Evolutionary conservation across 2,797 vertebrate species (phyloP).

Genomic region (Eospalax fontanierii): DNA sequence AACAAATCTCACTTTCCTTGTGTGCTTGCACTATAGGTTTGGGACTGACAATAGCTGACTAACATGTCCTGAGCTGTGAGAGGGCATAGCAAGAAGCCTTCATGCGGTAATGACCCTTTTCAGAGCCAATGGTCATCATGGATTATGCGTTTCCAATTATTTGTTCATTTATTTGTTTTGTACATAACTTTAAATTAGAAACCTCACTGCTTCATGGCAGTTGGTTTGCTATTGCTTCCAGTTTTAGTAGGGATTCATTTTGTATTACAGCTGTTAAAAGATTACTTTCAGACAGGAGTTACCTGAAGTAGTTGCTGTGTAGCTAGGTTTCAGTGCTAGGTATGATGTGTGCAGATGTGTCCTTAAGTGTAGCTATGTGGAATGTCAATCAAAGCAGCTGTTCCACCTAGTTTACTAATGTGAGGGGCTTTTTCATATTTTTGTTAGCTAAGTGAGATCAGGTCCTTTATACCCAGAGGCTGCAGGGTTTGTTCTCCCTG

Average conservation of each 20-base stretch:
- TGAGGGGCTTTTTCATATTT: slow-evolving; percentile 83
- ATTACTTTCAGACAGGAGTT: slow-evolving; percentile 87
- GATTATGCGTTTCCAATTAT: slow-evolving; percentile 93
- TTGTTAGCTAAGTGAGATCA: slow-evolving; percentile 82
- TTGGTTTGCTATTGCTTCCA: slow-evolving; percentile 94
- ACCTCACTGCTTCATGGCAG: slow-evolving; percentile 94
- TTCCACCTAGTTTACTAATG: slow-evolving; percentile 79
- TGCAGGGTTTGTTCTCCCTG: slow-evolving; percentile 90
- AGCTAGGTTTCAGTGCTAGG: slow-evolving; percentile 87
- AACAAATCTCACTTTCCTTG: slow-evolving; percentile 94
- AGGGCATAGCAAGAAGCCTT: slow-evolving; percentile 94
- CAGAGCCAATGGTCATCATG: slow-evolving; percentile 94
- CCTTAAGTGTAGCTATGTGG: slow-evolving; percentile 85
- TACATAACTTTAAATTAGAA: slow-evolving; percentile 92
- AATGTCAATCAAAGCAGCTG: slow-evolving; percentile 82
- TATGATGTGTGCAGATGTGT: slow-evolving; percentile 80
- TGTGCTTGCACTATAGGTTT: slow-evolving; percentile 96
- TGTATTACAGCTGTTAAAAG: slow-evolving; percentile 88
- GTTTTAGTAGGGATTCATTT: slow-evolving; percentile 91
- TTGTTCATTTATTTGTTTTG: slow-evolving; percentile 93
- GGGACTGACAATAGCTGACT: slow-evolving; percentile 94
- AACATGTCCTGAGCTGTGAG: slow-evolving; percentile 95
- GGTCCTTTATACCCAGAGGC: slow-evolving; percentile 85
- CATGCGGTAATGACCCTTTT: slow-evolving; percentile 94
- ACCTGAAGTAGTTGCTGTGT: slow-evolving; percentile 83